Evolutionary conservation across 2,888 invertebrate genomes (phyloP), one percentile per base, ranked within the genome.

Genomic region (Erebia palarica): DNA sequence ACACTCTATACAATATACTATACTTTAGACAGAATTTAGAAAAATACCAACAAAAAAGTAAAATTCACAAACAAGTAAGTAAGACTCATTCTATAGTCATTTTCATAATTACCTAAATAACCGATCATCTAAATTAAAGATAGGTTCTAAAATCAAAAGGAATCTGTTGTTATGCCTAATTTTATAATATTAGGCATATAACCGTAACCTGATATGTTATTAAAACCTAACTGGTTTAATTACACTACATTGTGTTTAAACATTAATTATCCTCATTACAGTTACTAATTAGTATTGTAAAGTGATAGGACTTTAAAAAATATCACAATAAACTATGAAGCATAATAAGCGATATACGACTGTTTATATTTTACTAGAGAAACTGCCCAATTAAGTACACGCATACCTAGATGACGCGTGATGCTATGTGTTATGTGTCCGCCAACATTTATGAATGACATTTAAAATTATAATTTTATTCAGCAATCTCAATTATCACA

Each of bases 311-410:
- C 36, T 65, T 49, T 18, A 49, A 65, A 42, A 55, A 65, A 65
- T 65, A 55, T 55, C n/a, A 53, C 27, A 47, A 61, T 47, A 64
- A 64, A 64, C 16, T 65, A 18, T 65, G 55, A 63, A 63, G 49
- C 55, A 53, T 65, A 49, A 27, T 27, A 51, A 64, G 47, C 36
- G 27, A 21, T 21, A 57, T 21, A 21, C 16, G 47, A 51, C 55
- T 53, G 65, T 58, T 73, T 70, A 73, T 73, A 67, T 42, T 69
- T 65, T 70, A 60, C 49, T 68, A 69, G 74, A 74, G 74, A 74
- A 74, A 74, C 64, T 60, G 16, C 58, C 64, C 69, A 73, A 73
- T 74, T 74, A 74, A 47, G 51, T 57, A 67, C 74, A 73, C 74
- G 73, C 74, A 73, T 69, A 66, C 63, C n/a, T 47, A n/a, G 36